These are phyloP conservation scores for Axea sp. DNA, from an alignment of 2,888 invertebrate species.

Conservation along the genomic window DNA sequence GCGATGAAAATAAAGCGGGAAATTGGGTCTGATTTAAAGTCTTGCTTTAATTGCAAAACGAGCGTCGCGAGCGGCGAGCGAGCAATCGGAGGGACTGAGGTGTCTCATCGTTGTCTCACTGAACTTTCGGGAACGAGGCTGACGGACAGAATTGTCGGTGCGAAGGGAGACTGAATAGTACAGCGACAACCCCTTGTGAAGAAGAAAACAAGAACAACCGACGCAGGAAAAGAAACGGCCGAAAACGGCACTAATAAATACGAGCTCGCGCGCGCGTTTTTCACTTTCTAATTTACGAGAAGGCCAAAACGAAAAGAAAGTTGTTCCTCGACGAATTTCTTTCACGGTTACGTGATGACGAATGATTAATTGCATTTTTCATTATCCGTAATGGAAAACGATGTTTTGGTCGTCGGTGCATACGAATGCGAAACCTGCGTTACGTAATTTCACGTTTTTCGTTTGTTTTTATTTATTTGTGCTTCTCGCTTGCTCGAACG, in stretches of 20 bases:
- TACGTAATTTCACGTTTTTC: slow-evolving; percentile 14
- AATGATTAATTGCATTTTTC: slow-evolving; percentile 44
- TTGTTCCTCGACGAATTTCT: slow-evolving; percentile 41
- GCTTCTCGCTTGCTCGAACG: background rate
- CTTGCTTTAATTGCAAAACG: no score
- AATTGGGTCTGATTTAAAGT: no score
- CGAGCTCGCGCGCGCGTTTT: slow-evolving; percentile 27
- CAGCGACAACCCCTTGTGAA: no score
- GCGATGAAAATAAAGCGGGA: no score
- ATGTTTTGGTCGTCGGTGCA: background rate
- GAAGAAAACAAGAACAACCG: background rate
- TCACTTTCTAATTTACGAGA: slow-evolving; percentile 57
- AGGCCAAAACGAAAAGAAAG: slow-evolving; percentile 53
- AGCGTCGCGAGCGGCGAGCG: no score
- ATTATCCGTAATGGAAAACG: slow-evolving; percentile 29
- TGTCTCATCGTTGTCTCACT: no score
- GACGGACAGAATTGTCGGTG: no score
- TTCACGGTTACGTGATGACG: slow-evolving; percentile 53
- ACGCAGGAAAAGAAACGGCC: slow-evolving; percentile 26
- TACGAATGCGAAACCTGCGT: slow-evolving; percentile 8
- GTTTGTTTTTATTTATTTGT: slow-evolving; percentile 27
- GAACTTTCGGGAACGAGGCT: no score
- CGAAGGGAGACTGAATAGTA: no score
- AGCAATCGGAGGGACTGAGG: no score
- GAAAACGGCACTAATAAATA: slow-evolving; percentile 38